Base-by-base conservation (phyloP, 1,140 invertebrate genomes). In the Bombus picipes region DNA sequence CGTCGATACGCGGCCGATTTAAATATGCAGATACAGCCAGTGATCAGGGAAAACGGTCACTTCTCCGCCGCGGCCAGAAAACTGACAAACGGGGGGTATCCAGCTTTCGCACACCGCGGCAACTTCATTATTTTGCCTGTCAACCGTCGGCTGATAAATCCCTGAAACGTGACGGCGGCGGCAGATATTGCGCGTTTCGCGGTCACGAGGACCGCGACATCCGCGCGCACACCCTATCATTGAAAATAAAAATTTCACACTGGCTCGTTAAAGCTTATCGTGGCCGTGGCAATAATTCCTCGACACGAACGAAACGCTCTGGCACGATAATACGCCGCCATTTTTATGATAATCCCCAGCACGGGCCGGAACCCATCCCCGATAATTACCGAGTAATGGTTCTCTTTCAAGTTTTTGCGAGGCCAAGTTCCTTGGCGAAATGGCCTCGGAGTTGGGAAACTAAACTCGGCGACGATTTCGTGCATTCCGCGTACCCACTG, bases 121-220 rank as follows among this genome's bases (percentile, higher is more conserved):
- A 70, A 81, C 77, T 85, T 85, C 83, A 81, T 85, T 85, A 85
- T 81, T 85, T 81, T 66, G 59, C 76, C 77, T 81, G 83, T 85
- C 83, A 78, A 73, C 68, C 32, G 68, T 10, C 12, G 9, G 37
- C 13, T 81, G 83, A 85, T 85, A 85, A 85, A 85, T 81, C 57
- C 83, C 75, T 70, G 70, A 39, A 34, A 81, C 77, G 83, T 43
- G 83, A 72, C 75, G 28, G 39, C 41, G 37, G 5, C 53, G 43
- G 57, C 68, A 85, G 83, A 85, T 85, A 85, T 85, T 73, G 83
- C 77, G 39, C 39, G 41, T 72, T 85, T 72, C 70, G 83, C 68
- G 83, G 83, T 81, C 70, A 62, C 53, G 68, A 22, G 73, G 22
- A 22, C 25, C 34, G 28, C 25, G 28, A 28, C 12, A 9, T 62